A percentile compares a stretch with the other conserved stretches of the same genome.
phyloP scores from a whole-genome alignment of 2,888 invertebrate genomes.

The Glaucopsyche alexis region DNA sequence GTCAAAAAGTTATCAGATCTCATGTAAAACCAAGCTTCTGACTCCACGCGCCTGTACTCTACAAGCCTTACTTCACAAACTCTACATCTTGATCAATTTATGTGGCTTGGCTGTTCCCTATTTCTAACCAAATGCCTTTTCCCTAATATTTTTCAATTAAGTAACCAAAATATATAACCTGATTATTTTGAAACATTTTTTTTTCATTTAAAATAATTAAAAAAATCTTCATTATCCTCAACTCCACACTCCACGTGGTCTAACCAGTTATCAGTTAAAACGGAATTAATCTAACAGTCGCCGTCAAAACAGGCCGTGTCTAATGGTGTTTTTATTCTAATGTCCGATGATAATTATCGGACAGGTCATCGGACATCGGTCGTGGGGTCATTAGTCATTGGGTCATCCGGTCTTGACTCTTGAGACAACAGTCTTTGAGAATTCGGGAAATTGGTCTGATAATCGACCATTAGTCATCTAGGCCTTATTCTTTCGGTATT shows the following conservation, averaged over 20 bases:
- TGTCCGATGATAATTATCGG: constrained; percentile 36
- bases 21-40: too few species aligned
- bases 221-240: not conserved
- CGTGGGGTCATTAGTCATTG: constrained; percentile 23
- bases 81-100: too few species aligned
- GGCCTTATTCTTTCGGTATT: too few species aligned
- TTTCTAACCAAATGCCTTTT: too few species aligned
- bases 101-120: too few species aligned
- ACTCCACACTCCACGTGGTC: constrained; percentile 25
- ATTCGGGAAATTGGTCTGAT: not conserved
- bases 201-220: too few species aligned
- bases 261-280: constrained; percentile 49
- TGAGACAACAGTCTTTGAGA: not conserved
- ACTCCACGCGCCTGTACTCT: too few species aligned
- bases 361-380: constrained; percentile 13
- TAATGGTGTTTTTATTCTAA: constrained; percentile 73
- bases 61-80: too few species aligned
- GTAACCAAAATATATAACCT: too few species aligned
- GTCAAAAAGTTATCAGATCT: too few species aligned
- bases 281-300: constrained; percentile 55
- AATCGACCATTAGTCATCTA: not conserved
- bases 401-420: not conserved
- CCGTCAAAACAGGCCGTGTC: constrained; percentile 59
- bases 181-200: too few species aligned
- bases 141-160: too few species aligned